Percentiles rank a stretch among this genome's conserved stretches.
Evolutionary conservation across 2,888 invertebrate genomes (phyloP).

Genomic region (Rosalia funebris): DNA sequence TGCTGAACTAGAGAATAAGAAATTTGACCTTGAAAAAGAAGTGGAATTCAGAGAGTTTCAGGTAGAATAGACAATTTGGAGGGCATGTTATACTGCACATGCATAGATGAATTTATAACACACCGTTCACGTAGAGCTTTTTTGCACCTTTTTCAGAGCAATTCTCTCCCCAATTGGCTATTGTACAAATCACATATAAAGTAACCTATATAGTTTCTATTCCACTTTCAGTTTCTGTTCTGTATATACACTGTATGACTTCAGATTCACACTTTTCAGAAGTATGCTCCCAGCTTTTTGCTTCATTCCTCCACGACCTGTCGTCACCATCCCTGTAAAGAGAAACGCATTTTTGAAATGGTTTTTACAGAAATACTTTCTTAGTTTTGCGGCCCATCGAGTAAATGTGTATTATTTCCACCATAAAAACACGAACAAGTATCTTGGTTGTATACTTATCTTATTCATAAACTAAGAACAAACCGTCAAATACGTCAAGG

Average conservation of each 20-base stretch:
- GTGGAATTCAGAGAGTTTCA: constrained; percentile 95
- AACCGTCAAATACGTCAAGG: too few relatives aligned
- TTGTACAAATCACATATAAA: constrained; percentile 29
- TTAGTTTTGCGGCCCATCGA: too few relatives aligned
- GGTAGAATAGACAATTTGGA: constrained; percentile 69
- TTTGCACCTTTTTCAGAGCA: constrained; percentile 38
- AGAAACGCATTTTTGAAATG: not conserved
- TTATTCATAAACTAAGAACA: too few relatives aligned
- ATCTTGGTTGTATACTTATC: too few relatives aligned
- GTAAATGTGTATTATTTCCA: too few relatives aligned
- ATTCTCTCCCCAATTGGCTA: constrained; percentile 24
- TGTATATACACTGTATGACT: constrained; percentile 41
- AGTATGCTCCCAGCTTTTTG: constrained; percentile 42
- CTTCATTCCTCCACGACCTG: constrained; percentile 29
- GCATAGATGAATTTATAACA: constrained; percentile 43
- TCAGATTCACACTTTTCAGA: constrained; percentile 28
- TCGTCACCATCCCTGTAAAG: constrained; percentile 6
- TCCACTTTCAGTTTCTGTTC: constrained; percentile 25
- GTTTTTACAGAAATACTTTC: constrained; percentile 22
- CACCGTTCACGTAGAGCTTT: constrained; percentile 51
- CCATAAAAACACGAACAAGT: too few relatives aligned
- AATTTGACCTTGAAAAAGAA: constrained; percentile 98
- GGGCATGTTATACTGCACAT: constrained; percentile 47
- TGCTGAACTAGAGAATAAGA: constrained; percentile 85
- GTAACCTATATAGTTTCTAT: constrained; percentile 25